A percentile compares a stretch with the other conserved stretches of the same genome.
Evolutionary conservation across 2,888 invertebrate genomes (phyloP).

Genomic region (Matsumyia berberina): DNA sequence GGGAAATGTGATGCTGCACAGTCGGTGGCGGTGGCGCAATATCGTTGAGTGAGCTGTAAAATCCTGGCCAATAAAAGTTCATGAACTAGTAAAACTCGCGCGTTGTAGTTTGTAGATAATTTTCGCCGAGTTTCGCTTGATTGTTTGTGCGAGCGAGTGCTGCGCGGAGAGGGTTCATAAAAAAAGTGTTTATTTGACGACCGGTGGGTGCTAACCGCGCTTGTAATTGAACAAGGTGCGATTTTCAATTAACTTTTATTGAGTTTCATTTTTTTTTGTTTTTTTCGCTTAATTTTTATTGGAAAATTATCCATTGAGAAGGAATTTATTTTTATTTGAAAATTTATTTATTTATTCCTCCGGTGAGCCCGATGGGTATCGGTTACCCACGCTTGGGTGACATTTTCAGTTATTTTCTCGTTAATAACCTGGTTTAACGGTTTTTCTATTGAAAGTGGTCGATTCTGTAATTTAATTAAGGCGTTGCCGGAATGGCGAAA

Average conservation of each 20-base stretch:
- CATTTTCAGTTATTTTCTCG: constrained; percentile 17
- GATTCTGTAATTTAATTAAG: constrained; percentile 8
- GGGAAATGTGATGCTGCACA: constrained; percentile 29
- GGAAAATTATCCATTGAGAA: constrained; percentile 2
- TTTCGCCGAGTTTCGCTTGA: constrained; percentile 48
- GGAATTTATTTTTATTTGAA: not conserved
- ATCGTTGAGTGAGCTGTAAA: constrained; percentile 72
- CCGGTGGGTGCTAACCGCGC: constrained; percentile 33
- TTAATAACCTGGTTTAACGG: constrained; percentile 30
- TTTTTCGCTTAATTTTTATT: too few species aligned
- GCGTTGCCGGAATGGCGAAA: not conserved
- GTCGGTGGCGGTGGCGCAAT: constrained; percentile 36
- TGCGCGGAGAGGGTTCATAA: constrained; percentile 18
- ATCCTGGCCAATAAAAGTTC: constrained; percentile 71
- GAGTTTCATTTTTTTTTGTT: constrained; percentile 30
- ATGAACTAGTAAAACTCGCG: constrained; percentile 68
- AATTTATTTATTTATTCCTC: not conserved
- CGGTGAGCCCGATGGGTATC: not conserved
- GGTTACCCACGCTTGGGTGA: constrained; percentile 38
- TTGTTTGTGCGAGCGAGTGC: constrained; percentile 21
- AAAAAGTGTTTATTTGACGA: constrained; percentile 58
- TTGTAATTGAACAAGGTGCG: constrained; percentile 58
- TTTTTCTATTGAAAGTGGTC: constrained; percentile 18
- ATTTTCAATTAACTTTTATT: constrained; percentile 65
- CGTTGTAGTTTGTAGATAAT: constrained; percentile 21